Percentiles rank a stretch among this genome's conserved stretches.
phyloP scores from a whole-genome alignment of 2,888 invertebrate genomes.

The Chloroclysta siterata region DNA sequence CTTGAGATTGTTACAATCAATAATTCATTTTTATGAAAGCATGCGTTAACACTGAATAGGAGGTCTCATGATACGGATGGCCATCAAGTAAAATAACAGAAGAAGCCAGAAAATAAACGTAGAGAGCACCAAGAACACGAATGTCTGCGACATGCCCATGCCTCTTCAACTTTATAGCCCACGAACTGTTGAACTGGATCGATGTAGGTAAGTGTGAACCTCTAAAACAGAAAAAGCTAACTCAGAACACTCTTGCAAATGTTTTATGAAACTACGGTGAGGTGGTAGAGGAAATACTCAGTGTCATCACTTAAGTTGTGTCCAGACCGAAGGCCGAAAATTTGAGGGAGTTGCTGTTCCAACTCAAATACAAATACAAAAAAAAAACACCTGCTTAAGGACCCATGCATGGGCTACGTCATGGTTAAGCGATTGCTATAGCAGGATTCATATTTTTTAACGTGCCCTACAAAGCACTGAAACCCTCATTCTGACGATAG shows the following conservation, averaged over 20 bases:
- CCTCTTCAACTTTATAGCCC: background rate
- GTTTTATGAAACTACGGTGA: too few relatives aligned
- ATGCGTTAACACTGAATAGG: background rate
- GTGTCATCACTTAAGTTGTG: too few relatives aligned
- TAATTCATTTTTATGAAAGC: background rate
- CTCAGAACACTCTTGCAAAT: too few relatives aligned
- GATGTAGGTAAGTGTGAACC: background rate
- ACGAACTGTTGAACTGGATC: background rate
- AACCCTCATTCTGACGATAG: background rate
- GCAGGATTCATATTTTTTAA: too few relatives aligned
- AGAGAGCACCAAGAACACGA: constrained; percentile 43
- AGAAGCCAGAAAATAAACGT: constrained; percentile 45
- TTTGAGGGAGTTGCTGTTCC: too few relatives aligned
- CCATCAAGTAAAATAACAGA: constrained; percentile 40
- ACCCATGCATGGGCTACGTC: too few relatives aligned
- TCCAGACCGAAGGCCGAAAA: too few relatives aligned
- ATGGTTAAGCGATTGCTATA: too few relatives aligned
- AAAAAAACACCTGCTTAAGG: too few relatives aligned
- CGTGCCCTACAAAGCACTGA: too few relatives aligned
- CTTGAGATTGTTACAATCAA: background rate
- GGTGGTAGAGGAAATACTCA: too few relatives aligned
- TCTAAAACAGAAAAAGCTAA: background rate
- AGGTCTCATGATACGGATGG: constrained; percentile 13
- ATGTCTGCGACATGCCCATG: constrained; percentile 47
- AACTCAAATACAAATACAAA: too few relatives aligned